Evolutionary conservation across 2,113 vertebrate genomes (phyloP), one percentile per base, ranked within the genome.

Genomic region (Rhagologus leucostigma): DNA sequence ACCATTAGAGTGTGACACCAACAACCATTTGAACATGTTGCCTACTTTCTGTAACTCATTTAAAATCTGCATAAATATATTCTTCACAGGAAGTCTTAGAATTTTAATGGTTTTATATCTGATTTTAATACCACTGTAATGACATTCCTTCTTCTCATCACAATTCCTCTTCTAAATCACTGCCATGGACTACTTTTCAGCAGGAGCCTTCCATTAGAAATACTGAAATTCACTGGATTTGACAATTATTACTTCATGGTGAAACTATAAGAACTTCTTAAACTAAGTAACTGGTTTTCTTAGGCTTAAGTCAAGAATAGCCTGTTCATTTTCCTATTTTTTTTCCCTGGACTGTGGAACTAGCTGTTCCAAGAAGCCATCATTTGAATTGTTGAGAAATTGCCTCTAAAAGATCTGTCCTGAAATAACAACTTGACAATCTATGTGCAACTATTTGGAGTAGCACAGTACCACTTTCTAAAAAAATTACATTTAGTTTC

Each of bases 311-410:
- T 69, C 53, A 90, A 91, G 80, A 92, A 76, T 37, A 74, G n/a
- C 33, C 16, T 50, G 32, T 9, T 56, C 7, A 32, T 90, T 32
- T 56, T 65, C 19, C 11, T 41, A 4, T 32, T 76, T 41, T 75
- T 78, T 35, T 22, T 0, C 6, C 8, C 16, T 46, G 32, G 53
- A 65, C 39, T 82, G 30, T 77, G 52, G 73, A 92, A 87, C 39
- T 53, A 75, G n/a, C 56, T 89, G 41, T 95, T 97, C 93, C 81
- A 91, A 86, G 69, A 88, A 95, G 47, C 17, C 55, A 84, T 87
- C 15, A 42, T 63, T 62, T 76, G 55, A 95, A 87, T 77, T 87
- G 76, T 69, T 87, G 64, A 90, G 78, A 85, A 93, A 92, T 46
- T 78, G 52, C 49, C 78, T 88, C 53, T 85, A 52, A 81, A 65